Evolutionary conservation across 2,797 vertebrate species (phyloP).

Genomic region (Antrozous pallidus): DNA sequence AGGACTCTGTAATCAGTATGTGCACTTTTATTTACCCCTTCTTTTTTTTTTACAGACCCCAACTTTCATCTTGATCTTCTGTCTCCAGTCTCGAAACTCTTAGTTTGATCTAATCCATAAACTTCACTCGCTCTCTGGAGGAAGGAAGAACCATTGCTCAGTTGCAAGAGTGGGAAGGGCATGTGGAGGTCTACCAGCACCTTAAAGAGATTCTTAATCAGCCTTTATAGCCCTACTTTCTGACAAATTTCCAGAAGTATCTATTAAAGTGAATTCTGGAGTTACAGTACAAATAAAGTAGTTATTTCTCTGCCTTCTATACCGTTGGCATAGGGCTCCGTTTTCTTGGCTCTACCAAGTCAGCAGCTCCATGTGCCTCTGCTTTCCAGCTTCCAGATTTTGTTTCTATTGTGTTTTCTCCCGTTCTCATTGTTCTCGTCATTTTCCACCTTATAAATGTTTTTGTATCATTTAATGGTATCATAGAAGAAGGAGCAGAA

Average conservation of each 20-base stretch:
- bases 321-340: neutral
- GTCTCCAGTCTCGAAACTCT: neutral
- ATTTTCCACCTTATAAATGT: neutral
- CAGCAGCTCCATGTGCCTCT: neutral
- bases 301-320: neutral
- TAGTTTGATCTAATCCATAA: neutral
- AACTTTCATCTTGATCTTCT: neutral
- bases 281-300: neutral
- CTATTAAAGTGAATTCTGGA: neutral
- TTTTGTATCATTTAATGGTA: neutral
- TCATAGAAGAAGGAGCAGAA: neutral
- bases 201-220: neutral
- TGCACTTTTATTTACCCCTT: neutral
- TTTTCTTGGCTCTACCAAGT: neutral
- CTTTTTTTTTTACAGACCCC: neutral
- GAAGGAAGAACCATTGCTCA: neutral
- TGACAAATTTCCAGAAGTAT: neutral
- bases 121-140: neutral
- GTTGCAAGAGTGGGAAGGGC: neutral
- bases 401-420: neutral
- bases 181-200: neutral
- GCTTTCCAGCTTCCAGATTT: neutral
- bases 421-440: neutral
- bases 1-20: neutral
- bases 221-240: neutral